Evolutionary conservation across 30 jellyfish, hydroid and myxozoan genomes (phyloP), one percentile per base, ranked within the genome.

Genomic region (Haliclystus octoradiatus): DNA sequence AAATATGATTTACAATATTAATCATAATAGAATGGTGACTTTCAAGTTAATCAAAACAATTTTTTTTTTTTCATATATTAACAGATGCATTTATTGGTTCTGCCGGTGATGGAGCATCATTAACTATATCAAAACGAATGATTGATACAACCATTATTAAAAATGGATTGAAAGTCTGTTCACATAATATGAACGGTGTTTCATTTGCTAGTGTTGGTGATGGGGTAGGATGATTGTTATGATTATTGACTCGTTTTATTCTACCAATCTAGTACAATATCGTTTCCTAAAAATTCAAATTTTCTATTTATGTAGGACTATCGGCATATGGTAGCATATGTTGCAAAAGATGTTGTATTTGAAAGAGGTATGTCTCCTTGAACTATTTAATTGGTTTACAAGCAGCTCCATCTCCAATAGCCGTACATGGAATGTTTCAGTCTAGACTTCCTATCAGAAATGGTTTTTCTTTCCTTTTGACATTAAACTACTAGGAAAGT

Each of bases 141-240:
- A 72, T 87, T 50, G 68, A 71, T 33, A 50, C 93, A n/a, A 75
- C 73, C 34, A 61, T 60, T 50, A 79, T 61, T 62, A 66, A 49
- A 63, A 66, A 85, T 5, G 99, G 99, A 2, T 69, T 49, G 30
- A 63, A 34, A 1, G 70, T 91, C 29, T 71, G 82, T 69, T 79
- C 71, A 7, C 99, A 91, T 67, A 26, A 13, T 23, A 62, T 91
- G 26, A 92, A 82, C 49, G 73, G 65, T 46, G 77, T 91, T 24
- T 91, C 99, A 51, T 91, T 91, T 82, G 94, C 95, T 47, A 83
- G 95, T 63, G 83, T 80, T 15, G 99, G 99, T 30, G 99, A 91
- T 67, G 79, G 77, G 84, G 99, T 91, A 72, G 12, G 53, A 1
- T 9, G 62, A 12, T 2, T 62, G 2, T 2, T 62, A 3, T 62